Conservation (phyloP, 2,888 invertebrate genomes). For the Agriopis leucophaearia region DNA sequence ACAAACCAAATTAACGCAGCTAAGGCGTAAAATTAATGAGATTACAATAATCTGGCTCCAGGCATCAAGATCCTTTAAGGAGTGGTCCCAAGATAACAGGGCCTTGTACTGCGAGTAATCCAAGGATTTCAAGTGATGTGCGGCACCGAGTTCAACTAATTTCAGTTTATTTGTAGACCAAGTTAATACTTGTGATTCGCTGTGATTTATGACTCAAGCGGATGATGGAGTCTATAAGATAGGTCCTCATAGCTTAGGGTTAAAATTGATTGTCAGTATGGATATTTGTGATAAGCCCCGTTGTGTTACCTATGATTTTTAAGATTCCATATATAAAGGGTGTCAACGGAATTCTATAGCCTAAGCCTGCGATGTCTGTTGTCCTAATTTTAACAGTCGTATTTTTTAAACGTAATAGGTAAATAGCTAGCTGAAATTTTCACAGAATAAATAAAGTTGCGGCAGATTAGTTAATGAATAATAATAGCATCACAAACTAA, state of each 20-base stretch:
- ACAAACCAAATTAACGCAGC: constrained; percentile 22
- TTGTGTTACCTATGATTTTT: too few species aligned
- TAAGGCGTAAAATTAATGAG: constrained; percentile 35
- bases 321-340: too few species aligned
- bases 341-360: too few species aligned
- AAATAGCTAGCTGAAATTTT: too few species aligned
- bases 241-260: neutral
- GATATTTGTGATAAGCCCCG: too few species aligned
- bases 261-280: neutral
- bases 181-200: constrained; percentile 39
- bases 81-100: constrained; percentile 43
- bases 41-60: constrained; percentile 43
- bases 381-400: too few species aligned
- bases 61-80: constrained; percentile 40
- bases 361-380: too few species aligned
- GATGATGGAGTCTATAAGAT: constrained; percentile 7
- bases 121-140: constrained; percentile 40
- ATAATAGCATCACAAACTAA: too few species aligned
- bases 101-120: constrained; percentile 42
- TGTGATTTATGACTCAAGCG: constrained; percentile 40
- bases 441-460: too few species aligned
- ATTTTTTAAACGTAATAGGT: too few species aligned
- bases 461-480: too few species aligned
- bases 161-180: constrained; percentile 43
- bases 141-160: constrained; percentile 44